Percentiles rank a stretch among this genome's conserved stretches.
phyloP scores from a whole-genome alignment of 2,888 invertebrate genomes.

The Dusona sp. region DNA sequence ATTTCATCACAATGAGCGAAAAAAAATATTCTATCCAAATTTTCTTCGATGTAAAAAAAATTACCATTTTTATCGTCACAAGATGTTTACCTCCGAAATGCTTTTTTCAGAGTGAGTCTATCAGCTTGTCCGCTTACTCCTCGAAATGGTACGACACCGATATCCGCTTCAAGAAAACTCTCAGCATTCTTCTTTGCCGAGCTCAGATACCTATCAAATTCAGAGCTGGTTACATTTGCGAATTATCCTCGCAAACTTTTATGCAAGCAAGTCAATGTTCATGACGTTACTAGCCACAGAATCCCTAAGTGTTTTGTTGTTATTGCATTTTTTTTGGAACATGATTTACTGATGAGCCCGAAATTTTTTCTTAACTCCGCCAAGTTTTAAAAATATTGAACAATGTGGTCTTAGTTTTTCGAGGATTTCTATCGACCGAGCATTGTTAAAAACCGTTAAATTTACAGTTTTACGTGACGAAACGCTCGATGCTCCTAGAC shows the following conservation, averaged over 20 bases:
- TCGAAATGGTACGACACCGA: constrained; percentile 65
- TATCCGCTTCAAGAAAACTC: constrained; percentile 55
- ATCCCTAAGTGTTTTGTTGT: too few relatives aligned
- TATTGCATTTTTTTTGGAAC: too few relatives aligned
- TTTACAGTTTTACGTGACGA: too few relatives aligned
- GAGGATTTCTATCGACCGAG: too few relatives aligned
- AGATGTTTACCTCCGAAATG: background rate
- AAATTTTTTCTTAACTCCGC: background rate
- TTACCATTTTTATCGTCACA: background rate
- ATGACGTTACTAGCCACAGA: too few relatives aligned
- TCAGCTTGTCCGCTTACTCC: constrained; percentile 61
- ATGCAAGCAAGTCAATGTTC: constrained; percentile 67
- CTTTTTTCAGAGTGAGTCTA: constrained; percentile 54
- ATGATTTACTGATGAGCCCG: too few relatives aligned
- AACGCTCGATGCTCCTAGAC: too few relatives aligned
- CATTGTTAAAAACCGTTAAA: too few relatives aligned
- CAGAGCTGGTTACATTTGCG: constrained; percentile 65
- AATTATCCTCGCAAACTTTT: constrained; percentile 66
- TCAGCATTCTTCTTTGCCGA: constrained; percentile 61
- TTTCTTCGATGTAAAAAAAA: background rate
- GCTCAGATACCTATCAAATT: constrained; percentile 67
- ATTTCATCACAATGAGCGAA: background rate
- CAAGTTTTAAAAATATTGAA: too few relatives aligned
- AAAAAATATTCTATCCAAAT: background rate
- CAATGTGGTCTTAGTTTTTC: too few relatives aligned